A percentile compares a stretch with the other conserved stretches of the same genome.
These are phyloP conservation scores for Rousettus madagascariensis DNA, from an alignment of 2,797 vertebrate genomes.

Conservation along the genomic window DNA sequence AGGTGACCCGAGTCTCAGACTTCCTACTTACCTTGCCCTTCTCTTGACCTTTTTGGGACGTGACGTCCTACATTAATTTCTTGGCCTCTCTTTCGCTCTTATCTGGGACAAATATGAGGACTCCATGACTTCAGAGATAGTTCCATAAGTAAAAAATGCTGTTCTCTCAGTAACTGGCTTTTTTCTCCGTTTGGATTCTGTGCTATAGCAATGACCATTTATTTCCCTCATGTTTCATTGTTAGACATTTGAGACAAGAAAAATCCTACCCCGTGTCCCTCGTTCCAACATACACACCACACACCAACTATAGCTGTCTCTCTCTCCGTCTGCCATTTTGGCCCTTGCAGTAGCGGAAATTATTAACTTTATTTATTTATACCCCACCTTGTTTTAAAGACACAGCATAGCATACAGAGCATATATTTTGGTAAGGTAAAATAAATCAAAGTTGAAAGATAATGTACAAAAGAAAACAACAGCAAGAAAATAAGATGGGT, in stretches of 20 bases:
- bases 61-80: not conserved
- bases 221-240: not conserved
- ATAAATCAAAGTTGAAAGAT: not conserved
- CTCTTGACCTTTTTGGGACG: not conserved
- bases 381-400: not conserved
- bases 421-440: not conserved
- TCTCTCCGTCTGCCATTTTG: not conserved
- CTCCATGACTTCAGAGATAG: not conserved
- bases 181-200: not conserved
- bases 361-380: not conserved
- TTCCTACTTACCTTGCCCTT: not conserved
- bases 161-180: not conserved
- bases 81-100: not conserved
- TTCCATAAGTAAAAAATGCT: not conserved
- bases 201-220: not conserved
- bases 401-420: not conserved
- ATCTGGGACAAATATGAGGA: not conserved
- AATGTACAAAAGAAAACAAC: not conserved
- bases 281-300: fast-evolving
- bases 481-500: not conserved
- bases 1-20: not conserved
- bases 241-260: not conserved
- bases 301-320: not conserved
- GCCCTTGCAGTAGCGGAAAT: not conserved
- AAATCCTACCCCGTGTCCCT: not conserved